phyloP scores from a whole-genome alignment of 1,140 invertebrate species.

The Thaumatotibia leucotreta region DNA sequence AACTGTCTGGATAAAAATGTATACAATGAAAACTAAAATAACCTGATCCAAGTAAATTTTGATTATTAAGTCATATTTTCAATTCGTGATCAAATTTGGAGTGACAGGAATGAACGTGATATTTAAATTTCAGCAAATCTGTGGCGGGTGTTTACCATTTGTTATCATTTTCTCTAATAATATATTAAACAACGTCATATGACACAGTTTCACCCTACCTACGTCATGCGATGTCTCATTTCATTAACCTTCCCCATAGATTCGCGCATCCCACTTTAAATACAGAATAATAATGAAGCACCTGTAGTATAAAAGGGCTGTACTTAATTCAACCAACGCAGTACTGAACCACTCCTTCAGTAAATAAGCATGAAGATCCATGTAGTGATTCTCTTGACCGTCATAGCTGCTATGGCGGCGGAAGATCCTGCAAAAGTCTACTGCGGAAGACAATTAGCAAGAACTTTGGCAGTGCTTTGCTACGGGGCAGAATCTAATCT shows the following conservation, averaged over 20 bases:
- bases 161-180: not conserved
- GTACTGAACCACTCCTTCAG: not conserved
- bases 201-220: not conserved
- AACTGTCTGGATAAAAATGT: too few species aligned
- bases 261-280: not conserved
- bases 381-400: not conserved
- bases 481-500: not conserved
- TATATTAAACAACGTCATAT: not conserved
- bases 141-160: too few species aligned
- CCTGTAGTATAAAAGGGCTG: not conserved
- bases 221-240: not conserved
- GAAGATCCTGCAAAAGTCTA: not conserved
- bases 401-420: not conserved
- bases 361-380: not conserved
- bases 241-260: not conserved
- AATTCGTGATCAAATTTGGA: too few species aligned
- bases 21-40: too few species aligned
- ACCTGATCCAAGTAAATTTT: too few species aligned
- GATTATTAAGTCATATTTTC: too few species aligned
- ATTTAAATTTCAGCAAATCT: too few species aligned
- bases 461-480: not conserved
- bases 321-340: not conserved
- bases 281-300: not conserved
- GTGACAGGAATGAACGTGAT: too few species aligned
- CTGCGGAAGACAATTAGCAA: not conserved